Percentiles rank a stretch among this genome's conserved stretches.
phyloP scores from a whole-genome alignment of 2,888 invertebrate genomes.

The Dilophus febrilis region DNA sequence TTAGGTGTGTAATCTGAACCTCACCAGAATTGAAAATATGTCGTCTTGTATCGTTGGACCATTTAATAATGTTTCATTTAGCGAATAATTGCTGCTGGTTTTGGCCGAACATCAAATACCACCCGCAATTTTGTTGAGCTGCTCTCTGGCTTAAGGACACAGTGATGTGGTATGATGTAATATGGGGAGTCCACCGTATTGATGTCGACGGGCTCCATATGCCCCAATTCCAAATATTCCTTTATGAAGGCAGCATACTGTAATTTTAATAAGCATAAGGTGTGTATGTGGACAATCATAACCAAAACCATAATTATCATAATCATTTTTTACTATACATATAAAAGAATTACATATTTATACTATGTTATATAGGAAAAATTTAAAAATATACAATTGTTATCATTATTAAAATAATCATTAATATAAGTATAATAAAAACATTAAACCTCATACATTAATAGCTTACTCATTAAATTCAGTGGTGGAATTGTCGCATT shows the following conservation, averaged over 20 bases:
- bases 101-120: conserved; percentile 6
- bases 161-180: conserved; percentile 3
- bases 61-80: conserved; percentile 12
- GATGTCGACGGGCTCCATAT: neutral
- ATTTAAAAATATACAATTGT: too few species aligned
- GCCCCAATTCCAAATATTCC: neutral
- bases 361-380: too few species aligned
- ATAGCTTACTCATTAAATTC: too few species aligned
- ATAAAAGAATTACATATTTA: too few species aligned
- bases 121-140: conserved; percentile 6
- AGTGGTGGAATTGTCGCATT: too few species aligned
- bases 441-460: too few species aligned
- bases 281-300: too few species aligned
- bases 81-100: conserved; percentile 8
- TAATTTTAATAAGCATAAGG: too few species aligned
- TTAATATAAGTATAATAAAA: too few species aligned
- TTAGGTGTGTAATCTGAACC: conserved; percentile 5
- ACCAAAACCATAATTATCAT: too few species aligned
- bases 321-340: too few species aligned
- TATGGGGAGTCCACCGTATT: neutral
- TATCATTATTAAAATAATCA: too few species aligned
- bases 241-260: neutral
- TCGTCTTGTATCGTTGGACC: conserved; percentile 14
- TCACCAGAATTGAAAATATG: conserved; percentile 7
- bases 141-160: conserved; percentile 1